Evolutionary conservation across 2,797 vertebrate genomes (phyloP).

Genomic region (Trachurus trachurus): DNA sequence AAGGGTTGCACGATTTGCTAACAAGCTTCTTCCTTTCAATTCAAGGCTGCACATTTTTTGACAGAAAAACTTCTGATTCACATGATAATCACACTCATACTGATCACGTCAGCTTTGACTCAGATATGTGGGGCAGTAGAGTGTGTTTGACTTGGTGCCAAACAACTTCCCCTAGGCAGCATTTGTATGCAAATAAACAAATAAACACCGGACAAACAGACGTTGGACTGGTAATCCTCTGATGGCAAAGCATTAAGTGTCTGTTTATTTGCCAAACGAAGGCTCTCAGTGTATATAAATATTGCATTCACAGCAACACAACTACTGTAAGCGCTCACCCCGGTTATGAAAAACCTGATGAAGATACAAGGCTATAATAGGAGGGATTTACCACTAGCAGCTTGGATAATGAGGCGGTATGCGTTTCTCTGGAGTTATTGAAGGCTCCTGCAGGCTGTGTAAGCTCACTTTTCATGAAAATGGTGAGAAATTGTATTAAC

Average conservation of each 20-base stretch:
- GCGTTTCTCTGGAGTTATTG: conserved; percentile 62
- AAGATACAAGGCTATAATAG: conserved; percentile 66
- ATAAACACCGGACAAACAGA: conserved; percentile 54
- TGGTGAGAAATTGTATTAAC: conserved; percentile 53
- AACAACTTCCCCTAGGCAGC: neutral
- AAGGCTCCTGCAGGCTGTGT: conserved; percentile 54
- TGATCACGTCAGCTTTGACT: conserved; percentile 21
- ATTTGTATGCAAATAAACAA: conserved; percentile 21
- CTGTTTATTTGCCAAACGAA: conserved; percentile 68
- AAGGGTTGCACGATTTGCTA: conserved; percentile 12
- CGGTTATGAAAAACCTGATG: conserved; percentile 73
- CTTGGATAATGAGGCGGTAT: conserved; percentile 69
- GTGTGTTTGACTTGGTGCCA: conserved; percentile 29
- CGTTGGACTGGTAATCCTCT: conserved; percentile 61
- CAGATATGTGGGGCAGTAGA: conserved; percentile 8
- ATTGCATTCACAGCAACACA: conserved; percentile 53
- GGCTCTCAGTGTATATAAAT: conserved; percentile 53
- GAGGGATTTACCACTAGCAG: conserved; percentile 68
- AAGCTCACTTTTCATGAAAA: conserved; percentile 68
- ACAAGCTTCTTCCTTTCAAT: conserved; percentile 12
- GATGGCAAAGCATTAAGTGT: conserved; percentile 54
- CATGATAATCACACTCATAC: neutral
- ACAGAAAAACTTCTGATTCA: conserved; percentile 2
- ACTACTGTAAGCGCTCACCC: conserved; percentile 46
- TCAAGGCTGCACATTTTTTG: neutral